These are phyloP conservation scores for Eunapius fragilis DNA, from an alignment of 37 sponge, comb jelly and placozoan species.

Conservation along the genomic window DNA sequence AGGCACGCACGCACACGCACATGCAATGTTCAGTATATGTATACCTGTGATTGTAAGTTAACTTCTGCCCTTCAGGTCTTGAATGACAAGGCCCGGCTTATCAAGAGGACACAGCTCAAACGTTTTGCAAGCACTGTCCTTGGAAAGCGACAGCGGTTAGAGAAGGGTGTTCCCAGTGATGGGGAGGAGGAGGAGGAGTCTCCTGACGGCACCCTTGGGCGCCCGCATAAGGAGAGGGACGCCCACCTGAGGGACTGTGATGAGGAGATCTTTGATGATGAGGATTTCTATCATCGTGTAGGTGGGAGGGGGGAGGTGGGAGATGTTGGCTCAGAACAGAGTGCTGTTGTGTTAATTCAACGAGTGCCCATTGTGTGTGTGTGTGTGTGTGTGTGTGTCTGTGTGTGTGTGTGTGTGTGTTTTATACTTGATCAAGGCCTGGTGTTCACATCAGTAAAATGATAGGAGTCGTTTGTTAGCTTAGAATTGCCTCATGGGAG, in stretches of 20 bases:
- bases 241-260: slow-evolving; percentile 71
- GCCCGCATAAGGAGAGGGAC: slow-evolving; percentile 15
- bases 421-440: no score
- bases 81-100: slow-evolving; percentile 55
- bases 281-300: slow-evolving; percentile 96
- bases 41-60: no score
- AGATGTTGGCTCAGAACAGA: not conserved
- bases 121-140: slow-evolving; percentile 48
- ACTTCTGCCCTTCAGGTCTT: slow-evolving; percentile 37
- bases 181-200: not conserved
- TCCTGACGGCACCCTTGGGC: not conserved
- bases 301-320: not conserved
- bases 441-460: no score
- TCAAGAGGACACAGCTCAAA: slow-evolving; percentile 81
- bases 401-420: no score
- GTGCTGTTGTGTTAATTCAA: no score
- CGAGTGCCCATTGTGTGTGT: no score
- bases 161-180: not conserved
- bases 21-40: no score
- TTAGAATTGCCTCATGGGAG: no score
- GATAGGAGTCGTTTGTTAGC: no score
- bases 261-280: slow-evolving; percentile 93
- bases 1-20: not conserved
- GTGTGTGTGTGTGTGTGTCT: not conserved
- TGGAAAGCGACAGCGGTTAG: slow-evolving; percentile 43